A percentile compares a stretch with the other conserved stretches of the same genome.
Evolutionary conservation across 2,113 vertebrate genomes (phyloP).

Genomic region (Hystrix cristata): DNA sequence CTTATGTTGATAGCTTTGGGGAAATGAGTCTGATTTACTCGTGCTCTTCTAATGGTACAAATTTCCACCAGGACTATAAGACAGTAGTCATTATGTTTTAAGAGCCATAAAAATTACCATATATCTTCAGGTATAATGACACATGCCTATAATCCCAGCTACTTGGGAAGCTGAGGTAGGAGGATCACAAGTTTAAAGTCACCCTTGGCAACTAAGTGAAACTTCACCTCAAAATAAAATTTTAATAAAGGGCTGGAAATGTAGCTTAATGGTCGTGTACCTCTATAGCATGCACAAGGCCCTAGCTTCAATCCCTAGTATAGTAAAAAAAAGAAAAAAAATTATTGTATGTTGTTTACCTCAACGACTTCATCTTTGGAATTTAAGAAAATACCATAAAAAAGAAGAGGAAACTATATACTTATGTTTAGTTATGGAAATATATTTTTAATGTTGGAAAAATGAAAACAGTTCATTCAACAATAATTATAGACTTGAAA

Average conservation of each 20-base stretch:
- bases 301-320: not conserved
- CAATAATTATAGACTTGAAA: not conserved
- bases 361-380: not conserved
- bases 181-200: not conserved
- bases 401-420: not conserved
- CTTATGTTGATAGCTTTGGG: not conserved
- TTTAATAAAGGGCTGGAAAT: not conserved
- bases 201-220: not conserved
- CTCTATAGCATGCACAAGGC: not conserved
- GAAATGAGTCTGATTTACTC: not conserved
- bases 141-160: not conserved
- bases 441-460: constrained; percentile 34
- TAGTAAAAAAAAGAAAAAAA: not conserved
- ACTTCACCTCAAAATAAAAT: not conserved
- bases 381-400: constrained; percentile 24
- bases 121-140: not conserved
- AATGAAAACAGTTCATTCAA: not conserved
- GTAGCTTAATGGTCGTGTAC: not conserved
- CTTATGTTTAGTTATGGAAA: not conserved
- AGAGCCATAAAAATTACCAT: not conserved
- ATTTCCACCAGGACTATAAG: not conserved
- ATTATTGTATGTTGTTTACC: not conserved
- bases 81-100: constrained; percentile 19
- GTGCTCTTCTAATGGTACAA: constrained; percentile 25
- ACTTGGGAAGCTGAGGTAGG: not conserved